Percentiles rank a stretch among this genome's conserved stretches.
Conservation (phyloP, 1,140 invertebrate species). For the Ladona fulva region DNA sequence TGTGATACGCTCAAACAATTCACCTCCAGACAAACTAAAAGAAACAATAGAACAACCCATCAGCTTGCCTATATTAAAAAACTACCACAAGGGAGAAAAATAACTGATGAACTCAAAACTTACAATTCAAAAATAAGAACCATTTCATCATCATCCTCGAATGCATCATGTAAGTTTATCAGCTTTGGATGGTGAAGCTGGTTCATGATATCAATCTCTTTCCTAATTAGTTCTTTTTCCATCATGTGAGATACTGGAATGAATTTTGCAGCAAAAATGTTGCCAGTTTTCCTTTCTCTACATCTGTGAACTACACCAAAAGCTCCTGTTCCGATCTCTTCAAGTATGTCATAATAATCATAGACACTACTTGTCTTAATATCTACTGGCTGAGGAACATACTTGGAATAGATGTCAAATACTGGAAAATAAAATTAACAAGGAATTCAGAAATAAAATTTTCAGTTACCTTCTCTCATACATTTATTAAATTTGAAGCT, state of each 20-base stretch:
- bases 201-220: slow-evolving; percentile 99
- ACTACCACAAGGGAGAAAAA: neutral
- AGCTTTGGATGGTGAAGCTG: slow-evolving; percentile 95
- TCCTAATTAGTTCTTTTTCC: slow-evolving; percentile 94
- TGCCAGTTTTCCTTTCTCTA: slow-evolving; percentile 88
- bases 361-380: slow-evolving; percentile 92
- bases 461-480: neutral
- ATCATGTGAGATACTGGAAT: slow-evolving; percentile 90
- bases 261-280: slow-evolving; percentile 98
- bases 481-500: neutral
- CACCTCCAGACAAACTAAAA: slow-evolving; percentile 88
- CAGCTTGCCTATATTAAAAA: neutral
- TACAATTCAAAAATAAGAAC: slow-evolving; percentile 98
- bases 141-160: slow-evolving; percentile 99
- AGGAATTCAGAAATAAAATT: neutral
- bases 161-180: slow-evolving; percentile 97
- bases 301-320: slow-evolving; percentile 98
- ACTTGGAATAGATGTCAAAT: slow-evolving; percentile 95
- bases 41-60: slow-evolving; percentile 22
- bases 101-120: slow-evolving; percentile 39
- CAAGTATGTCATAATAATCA: slow-evolving; percentile 96
- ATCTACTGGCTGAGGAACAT: slow-evolving; percentile 91
- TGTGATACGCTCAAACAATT: slow-evolving; percentile 96
- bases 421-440: slow-evolving; percentile 44
- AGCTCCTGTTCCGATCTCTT: slow-evolving; percentile 97